Base-by-base conservation (phyloP, 1,140 invertebrate genomes). In the Cotesia vestalis region DNA sequence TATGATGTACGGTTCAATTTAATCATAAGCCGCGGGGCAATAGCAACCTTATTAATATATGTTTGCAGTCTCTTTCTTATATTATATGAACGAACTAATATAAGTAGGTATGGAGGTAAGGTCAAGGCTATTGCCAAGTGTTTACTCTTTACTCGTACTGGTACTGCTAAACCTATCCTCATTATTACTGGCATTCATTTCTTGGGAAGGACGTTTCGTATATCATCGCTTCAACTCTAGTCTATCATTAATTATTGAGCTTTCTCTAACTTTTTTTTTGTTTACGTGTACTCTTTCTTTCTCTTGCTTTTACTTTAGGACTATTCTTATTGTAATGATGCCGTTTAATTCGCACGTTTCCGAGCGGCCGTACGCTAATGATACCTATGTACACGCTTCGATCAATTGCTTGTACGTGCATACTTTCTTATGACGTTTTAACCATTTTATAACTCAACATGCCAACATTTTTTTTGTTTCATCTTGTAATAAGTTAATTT, bases 71-170 rank as follows among this genome's bases (percentile, higher is more conserved):
- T 38, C 35, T 27, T 17, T 17, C 38, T 8, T 40, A 8, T 12
- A 20, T 8, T 40, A 8, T 12, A 20, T 38, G 17, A 51, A 1
- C 63, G 17, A 17, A 20, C 20, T 66, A 5, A 20, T 34, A 52
- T 70, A 85, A 83, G 82, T 83, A 81, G 81, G 81, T 82, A 83
- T 83, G 75, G 81, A 83, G 81, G 83, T 82, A 78, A 81, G 77
- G 77, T 78, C 77, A 78, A 78, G 79, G 80, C 82, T 74, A 75
- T 76, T 70, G 75, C 75, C 75, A 73, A 11, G 60, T 69, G 38
- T 46, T 46, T 46, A 46, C 40, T 46, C 40, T 46, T 46, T 8
- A 46, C 40, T 46, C 6, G 40, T 40, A 40, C 5, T 40, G 4
- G 38, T 46, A 46, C 40, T 57, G 27, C n/a, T 14, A 12, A 38